Conservation (phyloP, 2,888 invertebrate genomes). For the Caradrina kadenii region DNA sequence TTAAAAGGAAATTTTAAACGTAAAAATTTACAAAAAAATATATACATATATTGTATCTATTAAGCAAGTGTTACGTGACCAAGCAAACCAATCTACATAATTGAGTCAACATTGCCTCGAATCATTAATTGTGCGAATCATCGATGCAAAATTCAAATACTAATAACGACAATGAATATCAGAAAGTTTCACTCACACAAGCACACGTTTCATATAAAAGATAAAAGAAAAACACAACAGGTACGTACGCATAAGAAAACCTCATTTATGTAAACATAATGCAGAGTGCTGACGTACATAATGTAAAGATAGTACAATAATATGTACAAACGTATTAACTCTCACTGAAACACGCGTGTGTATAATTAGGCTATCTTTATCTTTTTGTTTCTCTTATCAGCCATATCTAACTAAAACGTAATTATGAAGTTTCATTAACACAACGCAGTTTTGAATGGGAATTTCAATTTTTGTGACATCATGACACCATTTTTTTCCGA, state of each 20-base stretch:
- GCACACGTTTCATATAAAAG: background rate
- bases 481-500: background rate
- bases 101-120: background rate
- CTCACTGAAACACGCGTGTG: conserved; percentile 23
- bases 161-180: background rate
- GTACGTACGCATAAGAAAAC: background rate
- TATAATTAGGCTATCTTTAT: conserved; percentile 7
- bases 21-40: too few species aligned
- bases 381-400: conserved; percentile 12
- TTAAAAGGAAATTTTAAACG: too few species aligned
- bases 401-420: conserved; percentile 1
- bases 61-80: background rate
- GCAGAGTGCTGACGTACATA: conserved; percentile 15
- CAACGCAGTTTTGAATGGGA: conserved; percentile 6
- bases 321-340: conserved; percentile 28
- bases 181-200: background rate
- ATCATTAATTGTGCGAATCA: background rate
- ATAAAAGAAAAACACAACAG: conserved; percentile 2
- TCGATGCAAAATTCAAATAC: background rate
- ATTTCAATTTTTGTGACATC: background rate
- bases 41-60: too few species aligned
- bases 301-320: conserved; percentile 3
- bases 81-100: background rate
- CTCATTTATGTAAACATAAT: conserved; percentile 15
- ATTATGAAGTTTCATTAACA: conserved; percentile 32